Percentiles rank a stretch among this genome's conserved stretches.
Evolutionary conservation across 2,113 vertebrate species (phyloP).

Genomic region (Chamaetylas fuelleborni): DNA sequence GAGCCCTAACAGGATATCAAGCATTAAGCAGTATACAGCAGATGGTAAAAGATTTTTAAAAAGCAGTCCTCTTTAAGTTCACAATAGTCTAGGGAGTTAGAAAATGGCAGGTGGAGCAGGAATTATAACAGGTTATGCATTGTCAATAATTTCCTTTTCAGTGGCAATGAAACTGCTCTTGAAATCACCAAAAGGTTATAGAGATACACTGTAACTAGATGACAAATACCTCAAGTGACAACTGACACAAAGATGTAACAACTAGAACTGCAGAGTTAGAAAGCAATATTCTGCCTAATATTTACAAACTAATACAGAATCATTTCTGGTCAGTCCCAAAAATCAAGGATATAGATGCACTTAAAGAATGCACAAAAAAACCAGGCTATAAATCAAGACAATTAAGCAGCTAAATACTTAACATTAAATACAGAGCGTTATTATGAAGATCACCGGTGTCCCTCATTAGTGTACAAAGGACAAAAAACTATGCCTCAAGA

Average conservation of each 20-base stretch:
- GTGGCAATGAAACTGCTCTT: conserved; percentile 35
- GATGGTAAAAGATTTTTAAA: conserved; percentile 57
- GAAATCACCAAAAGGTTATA: conserved; percentile 28
- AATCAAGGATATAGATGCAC: background rate
- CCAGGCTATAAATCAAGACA: background rate
- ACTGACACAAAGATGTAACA: background rate
- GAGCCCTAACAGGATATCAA: conserved; percentile 63
- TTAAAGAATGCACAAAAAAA: background rate
- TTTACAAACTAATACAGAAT: background rate
- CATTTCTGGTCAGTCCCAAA: background rate
- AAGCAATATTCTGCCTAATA: background rate
- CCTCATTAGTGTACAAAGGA: background rate
- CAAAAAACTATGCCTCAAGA: background rate
- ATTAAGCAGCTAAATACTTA: background rate
- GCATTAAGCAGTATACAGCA: conserved; percentile 45
- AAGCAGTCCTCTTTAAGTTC: conserved; percentile 53
- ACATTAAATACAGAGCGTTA: background rate
- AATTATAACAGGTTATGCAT: conserved; percentile 55
- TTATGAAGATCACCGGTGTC: background rate
- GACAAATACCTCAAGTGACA: conserved; percentile 41
- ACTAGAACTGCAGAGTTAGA: background rate
- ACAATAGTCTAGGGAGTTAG: conserved; percentile 30
- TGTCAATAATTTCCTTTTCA: conserved; percentile 58
- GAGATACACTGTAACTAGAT: conserved; percentile 2
- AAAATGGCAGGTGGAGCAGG: conserved; percentile 48